phyloP scores from a whole-genome alignment of 1,140 invertebrate genomes.

The Galendromus occidentalis region DNA sequence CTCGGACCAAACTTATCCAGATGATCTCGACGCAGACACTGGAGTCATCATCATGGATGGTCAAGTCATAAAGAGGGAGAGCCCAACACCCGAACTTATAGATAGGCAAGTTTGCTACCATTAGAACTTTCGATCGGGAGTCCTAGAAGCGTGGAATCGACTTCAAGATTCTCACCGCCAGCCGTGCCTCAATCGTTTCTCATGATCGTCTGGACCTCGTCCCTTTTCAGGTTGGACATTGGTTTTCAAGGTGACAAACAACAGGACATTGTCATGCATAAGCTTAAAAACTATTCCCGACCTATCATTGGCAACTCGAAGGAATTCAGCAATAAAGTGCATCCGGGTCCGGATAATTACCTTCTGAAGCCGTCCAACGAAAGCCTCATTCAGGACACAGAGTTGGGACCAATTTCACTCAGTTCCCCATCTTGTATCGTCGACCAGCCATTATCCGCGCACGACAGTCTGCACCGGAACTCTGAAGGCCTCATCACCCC shows the following conservation, averaged over 20 bases:
- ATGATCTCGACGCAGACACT: constrained; percentile 54
- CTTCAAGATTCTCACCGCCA: background rate
- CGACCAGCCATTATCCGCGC: background rate
- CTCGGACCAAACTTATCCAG: constrained; percentile 4
- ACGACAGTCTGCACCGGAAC: background rate
- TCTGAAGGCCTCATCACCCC: no score
- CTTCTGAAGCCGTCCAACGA: background rate
- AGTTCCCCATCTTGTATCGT: background rate
- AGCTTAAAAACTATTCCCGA: constrained; percentile 12
- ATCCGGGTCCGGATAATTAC: constrained; percentile 1
- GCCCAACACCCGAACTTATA: constrained; percentile 7
- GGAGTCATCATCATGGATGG: constrained; percentile 76
- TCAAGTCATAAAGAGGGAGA: constrained; percentile 6
- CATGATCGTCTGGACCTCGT: background rate
- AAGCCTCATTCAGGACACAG: constrained; percentile 6
- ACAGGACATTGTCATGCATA: constrained; percentile 8
- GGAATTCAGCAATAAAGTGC: constrained; percentile 10
- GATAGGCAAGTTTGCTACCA: background rate
- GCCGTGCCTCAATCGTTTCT: background rate
- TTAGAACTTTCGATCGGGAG: background rate
- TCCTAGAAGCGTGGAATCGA: no score
- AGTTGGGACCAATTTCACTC: background rate
- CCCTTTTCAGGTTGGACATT: background rate
- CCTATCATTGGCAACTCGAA: constrained; percentile 10
- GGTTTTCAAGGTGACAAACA: constrained; percentile 11